Evolutionary conservation across 1,140 invertebrate species (phyloP), one percentile per base, ranked within the genome.

Genomic region (Drosophila jambulina): DNA sequence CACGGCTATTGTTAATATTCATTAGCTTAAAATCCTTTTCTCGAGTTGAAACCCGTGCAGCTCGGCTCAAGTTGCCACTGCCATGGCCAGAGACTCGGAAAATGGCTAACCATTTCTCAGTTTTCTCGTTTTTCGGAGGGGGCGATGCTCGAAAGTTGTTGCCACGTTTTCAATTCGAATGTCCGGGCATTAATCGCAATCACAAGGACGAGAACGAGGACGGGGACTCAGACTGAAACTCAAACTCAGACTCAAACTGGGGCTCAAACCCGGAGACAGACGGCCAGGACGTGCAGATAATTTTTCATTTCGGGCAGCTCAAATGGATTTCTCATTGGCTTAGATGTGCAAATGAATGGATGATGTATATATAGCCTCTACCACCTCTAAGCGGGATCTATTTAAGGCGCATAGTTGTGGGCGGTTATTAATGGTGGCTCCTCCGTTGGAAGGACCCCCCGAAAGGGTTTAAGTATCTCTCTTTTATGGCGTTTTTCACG

Each of bases 1-100:
- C 43, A 19, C 17, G 34, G 49, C 76, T 43, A 88, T 88, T 86
- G 76, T 88, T 86, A 86, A 83, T 87, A 86, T 88, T 86, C 80
- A 86, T 86, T 86, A 87, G 80, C 67, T 65, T 49, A 48, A 86
- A 87, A 86, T 86, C 83, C 83, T 88, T 86, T 78, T 74, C 63
- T 74, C 67, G 51, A 76, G 70, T 43, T 85, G 49, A 27, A 38
- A 64, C 36, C 67, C 69, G 63, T 63, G 53, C 76, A 79, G 72
- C 67, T 75, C 25, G 64, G 68, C 76, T 80, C 78, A 75, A 78
- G 68, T 74, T 74, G 51, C 72, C 53, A 57, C 60, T 53, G 42
- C 32, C 51, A 59, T 54, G 40, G 40, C 29, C 58, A 58, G 71
- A 25, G 25, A 7, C 29, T 25, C 32, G 54, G 29, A 15, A 62